Evolutionary conservation across 2,888 invertebrate genomes (phyloP), one percentile per base, ranked within the genome.

Genomic region (Epinotia demarniana): DNA sequence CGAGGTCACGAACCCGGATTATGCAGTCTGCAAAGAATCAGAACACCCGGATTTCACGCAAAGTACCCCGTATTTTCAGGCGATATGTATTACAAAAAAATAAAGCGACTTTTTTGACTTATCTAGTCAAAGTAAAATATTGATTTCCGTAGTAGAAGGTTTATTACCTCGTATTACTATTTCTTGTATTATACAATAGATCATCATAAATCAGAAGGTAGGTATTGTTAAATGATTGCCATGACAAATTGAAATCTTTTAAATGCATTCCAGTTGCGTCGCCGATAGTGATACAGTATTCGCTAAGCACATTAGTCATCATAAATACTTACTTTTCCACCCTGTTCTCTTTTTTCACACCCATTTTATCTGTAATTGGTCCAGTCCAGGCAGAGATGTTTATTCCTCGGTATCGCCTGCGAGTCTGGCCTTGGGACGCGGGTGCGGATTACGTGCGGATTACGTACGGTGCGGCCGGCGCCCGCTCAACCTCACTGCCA

Each of bases 321-420:
- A 3, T n/a, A n/a, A n/a, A n/a, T n/a, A 66, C 75, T 75, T 62
- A 67, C 75, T 67, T 67, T 72, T 75, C 46, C n/a, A 53, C 53
- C 1, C 13, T n/a, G 6, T 75, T 62, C 9, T 49, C 19, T 9
- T 53, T 72, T 39, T 72, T 62, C 8, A 61, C 33, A 27, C 72
- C 72, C 75, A 75, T 75, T 27, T 69, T 63, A 16, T 13, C 16
- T 49, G 0, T 53, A 53, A 49, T 13, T 6, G 0, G 5, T 53
- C 53, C 16, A 53, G 53, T 53, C 16, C 6, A n/a, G 53, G 3
- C 49, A 49, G 49, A 49, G 13, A 49, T 16, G 16, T 16, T 16
- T 49, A n/a, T 53, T n/a, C 53, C 53, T 5, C 53, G 16, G 13
- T 16, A 53, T n/a, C n/a, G n/a, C 53, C 8, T 8, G 53, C 53